Evolutionary conservation across 2,797 vertebrate species (phyloP), one percentile per base, ranked within the genome.

Genomic region (Cryptoblepharus egeriae): DNA sequence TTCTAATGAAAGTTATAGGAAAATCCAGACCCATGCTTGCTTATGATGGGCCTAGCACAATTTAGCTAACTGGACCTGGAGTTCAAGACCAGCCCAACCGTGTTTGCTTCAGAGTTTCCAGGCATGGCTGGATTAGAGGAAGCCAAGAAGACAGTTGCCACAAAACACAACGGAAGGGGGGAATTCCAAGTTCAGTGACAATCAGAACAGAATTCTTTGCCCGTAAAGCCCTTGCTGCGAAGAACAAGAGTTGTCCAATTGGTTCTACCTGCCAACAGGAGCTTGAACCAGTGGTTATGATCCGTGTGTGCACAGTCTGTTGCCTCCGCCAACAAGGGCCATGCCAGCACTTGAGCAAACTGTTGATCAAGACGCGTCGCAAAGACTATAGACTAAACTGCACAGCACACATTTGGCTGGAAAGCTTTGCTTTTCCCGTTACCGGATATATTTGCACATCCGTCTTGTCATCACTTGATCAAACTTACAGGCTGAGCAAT

Each of bases 31-130:
- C 55, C 11, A 1, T 8, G 35, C 57, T 45, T 16, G 30, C 64
- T 73, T 80, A n/a, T 52, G 58, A 64, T 15, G 37, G 32, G 30
- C 49, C 58, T 55, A 15, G 4, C 57, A 30, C 8, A 3, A 15
- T 61, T 49, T 16, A 49, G 70, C n/a, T 20, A 15, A 22, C 42
- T 24, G 18, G 24, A 28, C 52, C 11, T 22, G 65, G 9, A 71
- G 58, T 22, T 22, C 42, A 12, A 2, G 49, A 35, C 42, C 42
- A 45, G 42, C 55, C 49, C 63, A 57, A 8, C 75, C 28, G 57
- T 63, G 57, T 39, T 64, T 81, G 70, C 79, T 65, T 39, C 60
- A 72, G 28, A 52, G 79, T 80, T 64, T 80, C 79, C 79, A 81
- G 45, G 60, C 79, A 74, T 18, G 20, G 70, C 79, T 74, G 61